Evolutionary conservation across 2,888 invertebrate genomes (phyloP).

Genomic region (Acleris emargana): DNA sequence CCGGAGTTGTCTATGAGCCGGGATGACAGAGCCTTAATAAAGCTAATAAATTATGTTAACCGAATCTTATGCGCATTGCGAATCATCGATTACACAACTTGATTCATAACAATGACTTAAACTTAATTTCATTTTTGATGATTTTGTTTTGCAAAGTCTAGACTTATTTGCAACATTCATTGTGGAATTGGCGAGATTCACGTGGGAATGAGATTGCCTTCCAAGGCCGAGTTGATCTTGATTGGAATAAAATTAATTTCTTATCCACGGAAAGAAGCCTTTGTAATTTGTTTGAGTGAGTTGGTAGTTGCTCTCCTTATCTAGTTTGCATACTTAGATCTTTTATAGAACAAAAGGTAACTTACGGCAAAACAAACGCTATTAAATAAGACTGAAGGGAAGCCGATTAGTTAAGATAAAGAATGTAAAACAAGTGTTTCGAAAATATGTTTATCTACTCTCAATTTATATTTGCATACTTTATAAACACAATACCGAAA

Average conservation of each 20-base stretch:
- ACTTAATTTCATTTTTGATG: slow-evolving; percentile 44
- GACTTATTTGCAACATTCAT: slow-evolving; percentile 47
- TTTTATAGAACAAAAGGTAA: slow-evolving; percentile 2
- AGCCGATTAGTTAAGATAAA: too few relatives aligned
- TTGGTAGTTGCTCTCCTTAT: slow-evolving; percentile 5
- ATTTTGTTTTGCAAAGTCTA: slow-evolving; percentile 53
- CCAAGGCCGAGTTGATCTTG: slow-evolving; percentile 59
- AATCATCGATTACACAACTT: too few relatives aligned
- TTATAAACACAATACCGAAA: too few relatives aligned
- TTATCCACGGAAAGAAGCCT: slow-evolving; percentile 42
- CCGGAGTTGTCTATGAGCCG: too few relatives aligned
- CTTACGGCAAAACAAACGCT: background rate
- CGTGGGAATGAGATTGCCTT: slow-evolving; percentile 59
- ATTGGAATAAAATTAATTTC: slow-evolving; percentile 58
- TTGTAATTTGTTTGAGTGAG: slow-evolving; percentile 11
- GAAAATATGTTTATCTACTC: too few relatives aligned
- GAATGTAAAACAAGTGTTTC: too few relatives aligned
- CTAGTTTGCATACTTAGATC: slow-evolving; percentile 14
- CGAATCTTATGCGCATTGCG: too few relatives aligned
- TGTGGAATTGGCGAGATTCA: slow-evolving; percentile 49
- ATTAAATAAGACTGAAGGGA: too few relatives aligned
- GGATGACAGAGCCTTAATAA: too few relatives aligned
- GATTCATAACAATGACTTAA: too few relatives aligned
- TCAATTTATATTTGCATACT: too few relatives aligned
- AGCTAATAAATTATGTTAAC: too few relatives aligned